A percentile compares a stretch with the other conserved stretches of the same genome.
phyloP scores from a whole-genome alignment of 2,113 vertebrate species.

The Oophaga pumilio region DNA sequence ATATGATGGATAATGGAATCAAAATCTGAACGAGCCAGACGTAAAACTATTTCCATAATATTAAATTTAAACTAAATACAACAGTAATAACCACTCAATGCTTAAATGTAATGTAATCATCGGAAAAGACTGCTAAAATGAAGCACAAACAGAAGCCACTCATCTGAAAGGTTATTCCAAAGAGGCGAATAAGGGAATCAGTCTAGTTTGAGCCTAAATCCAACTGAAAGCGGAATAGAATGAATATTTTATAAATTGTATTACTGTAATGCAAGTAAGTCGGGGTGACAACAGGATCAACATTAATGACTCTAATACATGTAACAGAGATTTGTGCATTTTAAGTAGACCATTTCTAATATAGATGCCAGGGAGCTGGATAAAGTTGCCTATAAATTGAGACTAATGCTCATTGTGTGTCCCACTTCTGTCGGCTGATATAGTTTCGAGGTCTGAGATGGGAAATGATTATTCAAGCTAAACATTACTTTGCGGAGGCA shows the following conservation, averaged over 20 bases:
- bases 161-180: conserved; percentile 17
- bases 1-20: conserved; percentile 14
- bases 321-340: conserved; percentile 41
- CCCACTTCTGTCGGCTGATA: conserved; percentile 34
- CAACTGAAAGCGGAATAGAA: conserved; percentile 22
- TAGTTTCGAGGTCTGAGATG: conserved; percentile 8
- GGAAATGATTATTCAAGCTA: conserved; percentile 34
- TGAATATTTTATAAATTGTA: conserved; percentile 33
- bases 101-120: conserved; percentile 9
- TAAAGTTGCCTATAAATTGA: conserved; percentile 23
- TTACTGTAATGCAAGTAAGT: conserved; percentile 21
- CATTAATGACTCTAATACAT: conserved; percentile 37
- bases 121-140: neutral
- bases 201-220: conserved; percentile 1
- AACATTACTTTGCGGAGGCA: neutral
- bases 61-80: conserved; percentile 7
- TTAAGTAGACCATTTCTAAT: conserved; percentile 19
- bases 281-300: conserved; percentile 25
- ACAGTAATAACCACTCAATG: conserved; percentile 8
- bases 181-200: neutral
- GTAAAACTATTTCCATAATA: conserved; percentile 24
- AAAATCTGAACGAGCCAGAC: neutral
- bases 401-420: conserved; percentile 4
- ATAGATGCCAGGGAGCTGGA: neutral
- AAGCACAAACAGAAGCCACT: conserved; percentile 22